These are phyloP conservation scores for Hylia prasina DNA, from an alignment of 2,113 vertebrate species.

Conservation along the genomic window DNA sequence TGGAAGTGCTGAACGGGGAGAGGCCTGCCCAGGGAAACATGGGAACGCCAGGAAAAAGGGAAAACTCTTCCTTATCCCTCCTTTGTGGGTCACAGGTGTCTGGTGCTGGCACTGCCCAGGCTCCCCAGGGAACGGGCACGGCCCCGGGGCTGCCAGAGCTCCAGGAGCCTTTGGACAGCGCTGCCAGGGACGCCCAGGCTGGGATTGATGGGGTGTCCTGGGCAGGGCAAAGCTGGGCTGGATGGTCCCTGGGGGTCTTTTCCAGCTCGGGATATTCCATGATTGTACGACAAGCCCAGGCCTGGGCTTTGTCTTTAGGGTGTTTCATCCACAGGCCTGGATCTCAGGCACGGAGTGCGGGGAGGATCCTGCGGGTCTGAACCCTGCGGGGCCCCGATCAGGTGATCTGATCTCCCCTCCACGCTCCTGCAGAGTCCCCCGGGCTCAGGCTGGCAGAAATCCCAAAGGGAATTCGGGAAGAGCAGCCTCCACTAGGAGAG, in stretches of 20 bases:
- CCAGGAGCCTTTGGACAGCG: background rate
- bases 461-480: background rate
- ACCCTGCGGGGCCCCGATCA: rapidly evolving
- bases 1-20: background rate
- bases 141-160: background rate
- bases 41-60: background rate
- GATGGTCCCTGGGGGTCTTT: rapidly evolving
- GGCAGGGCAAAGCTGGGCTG: background rate
- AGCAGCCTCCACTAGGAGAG: background rate
- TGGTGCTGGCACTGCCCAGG: background rate
- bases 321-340: background rate
- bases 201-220: background rate
- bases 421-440: background rate
- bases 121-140: background rate
- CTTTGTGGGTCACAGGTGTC: background rate
- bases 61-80: background rate
- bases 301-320: background rate
- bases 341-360: rapidly evolving
- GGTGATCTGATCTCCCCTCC: too few species aligned
- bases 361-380: background rate
- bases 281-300: background rate
- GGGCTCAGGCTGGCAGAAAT: rapidly evolving
- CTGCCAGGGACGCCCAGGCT: background rate
- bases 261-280: rapidly evolving
- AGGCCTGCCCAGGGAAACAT: background rate